These are phyloP conservation scores for Torymus texanus DNA, from an alignment of 2,888 invertebrate species.

Conservation along the genomic window DNA sequence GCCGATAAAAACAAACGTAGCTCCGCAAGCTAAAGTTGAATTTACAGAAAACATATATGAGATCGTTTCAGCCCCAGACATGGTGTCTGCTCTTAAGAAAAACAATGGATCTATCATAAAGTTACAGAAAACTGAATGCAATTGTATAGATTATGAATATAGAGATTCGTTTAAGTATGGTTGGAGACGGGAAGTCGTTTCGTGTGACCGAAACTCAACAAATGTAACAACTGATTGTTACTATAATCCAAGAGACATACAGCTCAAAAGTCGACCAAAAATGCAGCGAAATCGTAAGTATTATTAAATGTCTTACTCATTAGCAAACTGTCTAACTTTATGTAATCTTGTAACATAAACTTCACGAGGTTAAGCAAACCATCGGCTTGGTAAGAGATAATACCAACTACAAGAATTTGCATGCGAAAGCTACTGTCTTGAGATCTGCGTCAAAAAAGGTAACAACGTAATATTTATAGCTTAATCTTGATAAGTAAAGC, in stretches of 20 bases:
- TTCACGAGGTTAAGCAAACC: not conserved
- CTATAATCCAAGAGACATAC: not conserved
- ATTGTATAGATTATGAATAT: not conserved
- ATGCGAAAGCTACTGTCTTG: too few species aligned
- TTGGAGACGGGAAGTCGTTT: conserved; percentile 14
- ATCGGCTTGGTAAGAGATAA: not conserved
- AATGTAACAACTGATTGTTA: conserved; percentile 16
- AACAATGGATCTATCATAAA: not conserved
- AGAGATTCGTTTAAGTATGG: conserved; percentile 15
- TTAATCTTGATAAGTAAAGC: too few species aligned
- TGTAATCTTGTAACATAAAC: not conserved
- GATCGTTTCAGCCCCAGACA: too few species aligned
- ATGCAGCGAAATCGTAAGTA: conserved; percentile 11
- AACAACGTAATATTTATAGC: too few species aligned
- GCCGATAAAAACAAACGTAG: too few species aligned
- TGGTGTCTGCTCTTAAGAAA: too few species aligned
- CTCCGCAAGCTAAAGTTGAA: too few species aligned
- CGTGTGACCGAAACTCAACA: not conserved
- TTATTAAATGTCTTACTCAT: not conserved
- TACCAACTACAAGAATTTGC: too few species aligned
- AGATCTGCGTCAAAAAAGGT: too few species aligned
- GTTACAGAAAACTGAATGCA: not conserved
- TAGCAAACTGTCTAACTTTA: too few species aligned
- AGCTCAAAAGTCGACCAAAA: not conserved
- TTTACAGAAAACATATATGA: too few species aligned